phyloP scores from a whole-genome alignment of 2,888 invertebrate species.

The Epinotia ramella region DNA sequence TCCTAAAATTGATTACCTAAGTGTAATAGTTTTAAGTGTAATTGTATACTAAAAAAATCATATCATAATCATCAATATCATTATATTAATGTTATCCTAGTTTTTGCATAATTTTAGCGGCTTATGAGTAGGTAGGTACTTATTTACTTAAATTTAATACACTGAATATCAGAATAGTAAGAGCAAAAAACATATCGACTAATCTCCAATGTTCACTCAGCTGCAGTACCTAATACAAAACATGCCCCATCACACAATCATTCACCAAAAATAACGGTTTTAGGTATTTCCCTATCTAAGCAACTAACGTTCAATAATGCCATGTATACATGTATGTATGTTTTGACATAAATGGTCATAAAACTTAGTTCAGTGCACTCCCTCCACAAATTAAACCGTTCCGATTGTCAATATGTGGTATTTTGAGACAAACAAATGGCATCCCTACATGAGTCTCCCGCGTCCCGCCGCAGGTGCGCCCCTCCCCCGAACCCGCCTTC shows the following conservation, averaged over 20 bases:
- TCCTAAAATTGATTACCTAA: too few relatives aligned
- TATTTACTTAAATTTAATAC: too few relatives aligned
- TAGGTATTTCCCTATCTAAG: neutral
- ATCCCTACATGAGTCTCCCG: conserved; percentile 60
- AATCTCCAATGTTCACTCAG: neutral
- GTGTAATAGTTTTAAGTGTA: too few relatives aligned
- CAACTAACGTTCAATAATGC: conserved; percentile 6
- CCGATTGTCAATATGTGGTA: conserved; percentile 41
- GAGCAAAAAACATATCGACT: too few relatives aligned
- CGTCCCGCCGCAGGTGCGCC: conserved; percentile 79
- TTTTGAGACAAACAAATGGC: conserved; percentile 44
- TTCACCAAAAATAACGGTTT: neutral
- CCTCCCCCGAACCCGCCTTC: conserved; percentile 59
- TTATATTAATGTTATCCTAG: too few relatives aligned
- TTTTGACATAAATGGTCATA: conserved; percentile 5
- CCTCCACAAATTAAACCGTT: conserved; percentile 29
- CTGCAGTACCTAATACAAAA: neutral
- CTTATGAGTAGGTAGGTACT: too few relatives aligned
- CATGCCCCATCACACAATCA: neutral
- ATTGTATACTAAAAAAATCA: too few relatives aligned
- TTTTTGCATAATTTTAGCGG: too few relatives aligned
- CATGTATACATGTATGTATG: too few relatives aligned
- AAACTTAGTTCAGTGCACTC: conserved; percentile 1
- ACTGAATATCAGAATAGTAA: too few relatives aligned
- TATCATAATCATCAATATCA: too few relatives aligned